Percentiles rank a stretch among this genome's conserved stretches.
phyloP scores from a whole-genome alignment of 2,888 invertebrate species.

The Coleophora flavipennella region DNA sequence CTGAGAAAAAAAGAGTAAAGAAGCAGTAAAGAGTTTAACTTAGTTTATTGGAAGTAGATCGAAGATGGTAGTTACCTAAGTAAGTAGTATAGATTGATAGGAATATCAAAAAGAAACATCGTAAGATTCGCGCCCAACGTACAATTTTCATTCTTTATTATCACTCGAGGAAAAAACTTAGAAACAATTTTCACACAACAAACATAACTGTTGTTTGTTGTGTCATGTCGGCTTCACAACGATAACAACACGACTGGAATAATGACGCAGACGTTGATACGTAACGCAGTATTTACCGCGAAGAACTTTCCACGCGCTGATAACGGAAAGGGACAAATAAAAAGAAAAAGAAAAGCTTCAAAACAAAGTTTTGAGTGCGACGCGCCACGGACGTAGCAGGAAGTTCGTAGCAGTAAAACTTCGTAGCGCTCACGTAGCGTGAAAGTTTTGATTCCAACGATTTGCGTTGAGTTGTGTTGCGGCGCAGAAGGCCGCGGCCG shows the following conservation, averaged over 20 bases:
- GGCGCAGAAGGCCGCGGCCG: constrained; percentile 62
- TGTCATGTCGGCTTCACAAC: constrained; percentile 1
- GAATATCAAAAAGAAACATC: too few species aligned
- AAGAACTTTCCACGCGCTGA: constrained; percentile 48
- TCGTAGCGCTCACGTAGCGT: constrained; percentile 72
- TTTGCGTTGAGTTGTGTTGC: constrained; percentile 67
- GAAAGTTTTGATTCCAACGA: constrained; percentile 74
- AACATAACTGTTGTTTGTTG: too few species aligned
- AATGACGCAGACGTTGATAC: constrained; percentile 28
- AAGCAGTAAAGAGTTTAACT: too few species aligned
- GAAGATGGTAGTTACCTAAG: too few species aligned
- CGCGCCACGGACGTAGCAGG: constrained; percentile 69
- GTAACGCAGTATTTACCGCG: constrained; percentile 27
- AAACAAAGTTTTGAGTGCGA: constrained; percentile 69
- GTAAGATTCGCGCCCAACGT: too few species aligned
- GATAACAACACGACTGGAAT: constrained; percentile 27
- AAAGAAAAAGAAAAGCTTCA: constrained; percentile 46
- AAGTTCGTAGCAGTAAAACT: constrained; percentile 73
- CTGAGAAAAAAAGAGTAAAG: too few species aligned
- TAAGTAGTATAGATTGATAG: too few species aligned
- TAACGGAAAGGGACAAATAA: constrained; percentile 69
- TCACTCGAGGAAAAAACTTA: too few species aligned
- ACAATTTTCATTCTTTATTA: too few species aligned
- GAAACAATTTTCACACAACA: too few species aligned
- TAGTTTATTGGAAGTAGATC: too few species aligned